Percentiles rank a stretch among this genome's conserved stretches.
Evolutionary conservation across 1,140 invertebrate species (phyloP).

Genomic region (Hylyphantes graminicola): DNA sequence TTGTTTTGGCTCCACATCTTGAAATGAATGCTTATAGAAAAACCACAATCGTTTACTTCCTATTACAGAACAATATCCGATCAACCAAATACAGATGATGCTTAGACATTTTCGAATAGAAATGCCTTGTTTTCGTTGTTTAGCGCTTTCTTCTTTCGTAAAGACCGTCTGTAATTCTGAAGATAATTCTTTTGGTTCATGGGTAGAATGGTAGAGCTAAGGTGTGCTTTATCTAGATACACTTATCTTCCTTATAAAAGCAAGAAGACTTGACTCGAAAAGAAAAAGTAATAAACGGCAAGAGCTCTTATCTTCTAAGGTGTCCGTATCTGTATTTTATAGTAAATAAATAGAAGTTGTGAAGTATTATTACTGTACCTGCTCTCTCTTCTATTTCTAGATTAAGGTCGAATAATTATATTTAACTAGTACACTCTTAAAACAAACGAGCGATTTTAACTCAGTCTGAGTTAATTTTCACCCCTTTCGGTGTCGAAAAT

Average conservation of each 20-base stretch:
- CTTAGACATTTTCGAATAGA: not conserved
- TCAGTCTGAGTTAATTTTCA: too few relatives aligned
- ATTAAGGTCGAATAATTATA: too few relatives aligned
- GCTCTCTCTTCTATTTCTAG: too few relatives aligned
- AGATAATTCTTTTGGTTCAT: not conserved
- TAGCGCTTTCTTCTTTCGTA: not conserved
- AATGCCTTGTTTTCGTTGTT: not conserved
- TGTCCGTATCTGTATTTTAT: not conserved
- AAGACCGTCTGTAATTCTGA: not conserved
- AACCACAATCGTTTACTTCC: not conserved
- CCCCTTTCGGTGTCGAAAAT: too few relatives aligned
- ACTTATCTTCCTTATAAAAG: not conserved
- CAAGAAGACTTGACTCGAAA: constrained; percentile 2
- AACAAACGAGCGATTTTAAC: too few relatives aligned
- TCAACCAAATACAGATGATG: not conserved
- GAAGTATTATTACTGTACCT: too few relatives aligned
- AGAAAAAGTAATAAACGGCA: not conserved
- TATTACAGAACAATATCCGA: not conserved
- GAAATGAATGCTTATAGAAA: not conserved
- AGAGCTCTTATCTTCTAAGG: not conserved
- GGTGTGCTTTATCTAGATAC: not conserved
- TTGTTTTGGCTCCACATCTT: constrained; percentile 26
- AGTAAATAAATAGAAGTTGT: too few relatives aligned
- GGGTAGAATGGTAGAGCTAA: not conserved
- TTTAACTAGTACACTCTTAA: too few relatives aligned